These are phyloP conservation scores for Capricornis sumatraensis DNA, from an alignment of 2,113 vertebrate species.

Conservation along the genomic window DNA sequence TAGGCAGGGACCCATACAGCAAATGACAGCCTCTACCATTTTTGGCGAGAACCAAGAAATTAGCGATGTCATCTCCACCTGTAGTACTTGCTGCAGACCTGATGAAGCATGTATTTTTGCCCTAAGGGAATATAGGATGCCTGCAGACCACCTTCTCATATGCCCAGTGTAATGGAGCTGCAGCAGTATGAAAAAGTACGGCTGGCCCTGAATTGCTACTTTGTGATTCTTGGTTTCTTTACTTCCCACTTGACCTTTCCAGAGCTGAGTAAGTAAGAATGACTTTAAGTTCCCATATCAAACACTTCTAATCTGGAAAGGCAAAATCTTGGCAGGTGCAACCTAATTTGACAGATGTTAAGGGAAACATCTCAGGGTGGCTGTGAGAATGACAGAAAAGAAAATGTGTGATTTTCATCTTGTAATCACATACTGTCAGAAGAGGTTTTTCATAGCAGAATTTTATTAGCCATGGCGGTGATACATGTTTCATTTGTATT, in stretches of 20 bases:
- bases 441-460: background rate
- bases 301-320: background rate
- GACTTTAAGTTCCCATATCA: background rate
- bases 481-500: background rate
- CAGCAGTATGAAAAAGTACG: background rate
- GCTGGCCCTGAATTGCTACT: background rate
- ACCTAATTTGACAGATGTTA: background rate
- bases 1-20: background rate
- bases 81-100: background rate
- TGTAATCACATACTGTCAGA: background rate
- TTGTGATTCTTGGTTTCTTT: slow-evolving; percentile 4
- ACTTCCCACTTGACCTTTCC: background rate
- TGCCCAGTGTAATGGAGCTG: background rate
- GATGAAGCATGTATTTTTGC: background rate
- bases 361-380: background rate
- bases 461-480: background rate
- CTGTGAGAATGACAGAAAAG: background rate
- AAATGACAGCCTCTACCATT: background rate
- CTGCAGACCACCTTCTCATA: background rate
- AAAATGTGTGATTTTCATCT: background rate
- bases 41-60: background rate
- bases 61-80: background rate
- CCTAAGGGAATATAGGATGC: background rate
- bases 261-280: background rate
- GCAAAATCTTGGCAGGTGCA: background rate